phyloP scores from a whole-genome alignment of 2,113 vertebrate genomes.

The Nyctibius bracteatus region DNA sequence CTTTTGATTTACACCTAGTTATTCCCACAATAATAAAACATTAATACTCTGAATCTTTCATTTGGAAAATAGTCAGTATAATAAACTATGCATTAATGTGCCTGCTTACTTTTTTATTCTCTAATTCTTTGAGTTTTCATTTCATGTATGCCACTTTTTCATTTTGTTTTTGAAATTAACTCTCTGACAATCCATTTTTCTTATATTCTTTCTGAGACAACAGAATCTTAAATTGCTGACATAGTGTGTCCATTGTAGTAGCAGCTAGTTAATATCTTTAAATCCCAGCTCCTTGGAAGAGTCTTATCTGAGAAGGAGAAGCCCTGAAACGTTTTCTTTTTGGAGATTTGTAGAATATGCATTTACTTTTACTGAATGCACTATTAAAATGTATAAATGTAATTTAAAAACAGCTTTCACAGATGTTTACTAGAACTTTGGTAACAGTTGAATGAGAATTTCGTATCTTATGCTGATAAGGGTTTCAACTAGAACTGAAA shows the following conservation, averaged over 20 bases:
- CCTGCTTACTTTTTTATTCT: not conserved
- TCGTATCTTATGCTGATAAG: not conserved
- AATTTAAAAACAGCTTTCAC: not conserved
- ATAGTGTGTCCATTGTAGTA: not conserved
- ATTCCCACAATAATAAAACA: slow-evolving; percentile 11
- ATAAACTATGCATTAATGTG: not conserved
- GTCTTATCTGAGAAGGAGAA: not conserved
- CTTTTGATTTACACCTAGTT: slow-evolving; percentile 4
- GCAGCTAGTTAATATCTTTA: not conserved
- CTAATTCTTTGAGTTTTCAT: not conserved
- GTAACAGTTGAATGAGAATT: not conserved
- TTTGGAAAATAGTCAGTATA: not conserved
- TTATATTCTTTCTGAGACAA: not conserved
- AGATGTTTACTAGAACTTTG: not conserved
- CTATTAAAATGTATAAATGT: not conserved
- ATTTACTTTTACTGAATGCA: not conserved
- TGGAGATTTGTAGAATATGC: not conserved
- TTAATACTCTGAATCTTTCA: not conserved
- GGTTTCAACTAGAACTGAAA: not conserved
- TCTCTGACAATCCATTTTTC: not conserved
- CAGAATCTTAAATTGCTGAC: not conserved
- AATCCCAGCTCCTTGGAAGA: not conserved
- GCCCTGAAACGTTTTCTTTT: not conserved
- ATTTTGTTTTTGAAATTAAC: not conserved
- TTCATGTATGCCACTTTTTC: not conserved